Percentiles rank a stretch among this genome's conserved stretches.
Evolutionary conservation across 2,113 vertebrate genomes (phyloP).

Genomic region (Carassius gibelio): DNA sequence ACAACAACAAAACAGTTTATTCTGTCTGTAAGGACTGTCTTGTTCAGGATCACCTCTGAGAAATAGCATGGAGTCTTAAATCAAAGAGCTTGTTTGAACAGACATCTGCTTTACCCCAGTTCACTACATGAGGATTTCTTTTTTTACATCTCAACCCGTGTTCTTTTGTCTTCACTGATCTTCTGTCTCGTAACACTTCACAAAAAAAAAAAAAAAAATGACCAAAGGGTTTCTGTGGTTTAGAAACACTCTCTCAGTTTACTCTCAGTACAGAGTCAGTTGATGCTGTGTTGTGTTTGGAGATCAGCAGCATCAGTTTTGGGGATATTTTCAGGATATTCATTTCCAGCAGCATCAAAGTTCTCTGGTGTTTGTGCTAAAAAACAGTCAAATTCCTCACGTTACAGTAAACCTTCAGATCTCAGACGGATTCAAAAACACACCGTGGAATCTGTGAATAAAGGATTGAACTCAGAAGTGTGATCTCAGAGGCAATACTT

Average conservation of each 20-base stretch:
- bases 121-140: slow-evolving; percentile 30
- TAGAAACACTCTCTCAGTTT: neutral
- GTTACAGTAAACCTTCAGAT: neutral
- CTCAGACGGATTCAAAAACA: neutral
- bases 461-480: neutral
- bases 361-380: neutral
- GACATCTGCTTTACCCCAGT: slow-evolving; percentile 27
- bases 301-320: neutral
- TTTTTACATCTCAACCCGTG: neutral
- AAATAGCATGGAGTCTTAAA: neutral
- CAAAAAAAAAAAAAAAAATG: neutral
- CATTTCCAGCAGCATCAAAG: neutral
- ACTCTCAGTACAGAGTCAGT: neutral
- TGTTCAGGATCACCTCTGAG: neutral
- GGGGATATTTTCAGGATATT: neutral
- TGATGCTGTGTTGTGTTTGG: neutral
- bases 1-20: neutral
- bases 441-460: neutral
- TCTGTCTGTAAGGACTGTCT: neutral
- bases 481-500: neutral
- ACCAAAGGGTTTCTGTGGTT: neutral
- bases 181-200: slow-evolving; percentile 4
- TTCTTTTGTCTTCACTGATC: neutral
- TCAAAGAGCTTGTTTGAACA: slow-evolving; percentile 34
- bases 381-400: neutral